Percentiles rank a stretch among this genome's conserved stretches.
These are phyloP conservation scores for Triplophysa yarkandensis DNA, from an alignment of 2,797 vertebrate species.

Conservation along the genomic window DNA sequence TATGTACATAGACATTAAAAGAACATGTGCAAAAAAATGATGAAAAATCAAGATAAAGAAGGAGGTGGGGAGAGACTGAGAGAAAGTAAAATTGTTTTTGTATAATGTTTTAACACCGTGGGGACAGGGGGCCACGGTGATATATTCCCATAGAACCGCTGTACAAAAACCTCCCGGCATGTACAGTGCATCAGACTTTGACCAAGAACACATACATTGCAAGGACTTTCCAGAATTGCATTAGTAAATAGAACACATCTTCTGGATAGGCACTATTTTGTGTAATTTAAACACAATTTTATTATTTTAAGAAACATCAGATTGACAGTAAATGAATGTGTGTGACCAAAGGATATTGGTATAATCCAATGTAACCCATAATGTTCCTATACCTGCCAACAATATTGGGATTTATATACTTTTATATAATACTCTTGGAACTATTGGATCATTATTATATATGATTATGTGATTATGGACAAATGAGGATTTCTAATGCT, in stretches of 20 bases:
- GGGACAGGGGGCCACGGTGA: constrained; percentile 88
- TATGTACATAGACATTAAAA: constrained; percentile 35
- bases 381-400: neutral
- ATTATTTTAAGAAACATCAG: neutral
- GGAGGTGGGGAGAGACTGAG: constrained; percentile 53
- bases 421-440: neutral
- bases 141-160: constrained; percentile 54
- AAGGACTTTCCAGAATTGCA: constrained; percentile 44
- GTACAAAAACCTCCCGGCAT: constrained; percentile 54
- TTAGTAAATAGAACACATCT: neutral
- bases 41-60: constrained; percentile 64
- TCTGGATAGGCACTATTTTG: neutral
- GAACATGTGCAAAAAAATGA: constrained; percentile 54
- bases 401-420: neutral
- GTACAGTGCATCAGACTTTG: constrained; percentile 6
- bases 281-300: neutral
- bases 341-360: neutral
- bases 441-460: neutral
- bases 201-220: constrained; percentile 64
- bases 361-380: too few relatives aligned
- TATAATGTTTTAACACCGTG: constrained; percentile 82
- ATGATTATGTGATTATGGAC: neutral
- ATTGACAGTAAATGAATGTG: neutral
- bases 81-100: constrained; percentile 78
- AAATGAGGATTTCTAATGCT: constrained; percentile 15